Evolutionary conservation across 2,113 vertebrate genomes (phyloP), one percentile per base, ranked within the genome.

Genomic region (Protobothrops mucrosquamatus): DNA sequence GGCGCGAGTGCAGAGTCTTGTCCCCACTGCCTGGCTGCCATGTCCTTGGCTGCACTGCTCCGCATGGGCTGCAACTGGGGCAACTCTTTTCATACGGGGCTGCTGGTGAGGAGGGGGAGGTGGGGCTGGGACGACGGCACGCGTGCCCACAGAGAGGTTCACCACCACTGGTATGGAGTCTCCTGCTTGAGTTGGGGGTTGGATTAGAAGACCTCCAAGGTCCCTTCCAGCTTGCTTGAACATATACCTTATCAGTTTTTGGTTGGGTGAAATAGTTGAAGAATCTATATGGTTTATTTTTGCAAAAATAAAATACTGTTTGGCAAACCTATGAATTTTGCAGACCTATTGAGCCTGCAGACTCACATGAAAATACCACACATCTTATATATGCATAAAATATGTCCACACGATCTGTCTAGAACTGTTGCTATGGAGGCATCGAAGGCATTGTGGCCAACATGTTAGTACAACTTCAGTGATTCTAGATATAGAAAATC

Each of bases 311-410:
- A 95, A 91, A 86, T 93, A 3, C 52, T 88, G 6, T 92, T 94
- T 24, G 85, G 92, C 93, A 88, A 34, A 54, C 88, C 43, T 87
- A 96, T 95, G 91, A 90, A 23, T 93, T 88, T 95, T 74, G 1
- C 90, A 74, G 29, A 29, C 57, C 91, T 57, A 18, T n/a, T 93
- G 48, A 1, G 0, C 8, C 24, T 94, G 85, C 81, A 87, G 8
- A 15, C 85, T 55, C 57, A 90, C 57, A 91, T 69, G 86, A 94
- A 89, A 9, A 57, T 90, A 93, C 93, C 87, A 87, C 48, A 69
- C 48, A 69, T 23, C 0, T 18, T 64, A 43, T 34, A 91, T 9
- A 93, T 89, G 69, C 34, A 34, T 88, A 91, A 0, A 0, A 34
- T 88, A 85, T 89, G 56, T 86, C 64, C 87, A 81, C 43, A 93